These are phyloP conservation scores for Eurystomus glaucurus DNA, from an alignment of 2,797 vertebrate species.

Conservation along the genomic window DNA sequence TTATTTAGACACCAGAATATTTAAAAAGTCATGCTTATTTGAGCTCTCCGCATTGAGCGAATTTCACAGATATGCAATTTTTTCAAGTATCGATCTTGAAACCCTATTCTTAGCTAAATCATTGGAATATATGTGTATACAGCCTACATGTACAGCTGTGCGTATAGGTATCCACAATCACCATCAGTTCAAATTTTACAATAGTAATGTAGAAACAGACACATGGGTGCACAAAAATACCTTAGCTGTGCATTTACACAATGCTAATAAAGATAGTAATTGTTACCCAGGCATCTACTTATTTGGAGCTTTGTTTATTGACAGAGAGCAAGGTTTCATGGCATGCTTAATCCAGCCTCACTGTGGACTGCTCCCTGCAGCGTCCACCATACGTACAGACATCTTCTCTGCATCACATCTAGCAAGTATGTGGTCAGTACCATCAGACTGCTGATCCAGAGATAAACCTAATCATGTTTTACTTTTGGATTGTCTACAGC, in stretches of 20 bases:
- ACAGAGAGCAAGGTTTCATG: not conserved
- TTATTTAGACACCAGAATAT: not conserved
- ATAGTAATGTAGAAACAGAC: not conserved
- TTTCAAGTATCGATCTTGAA: not conserved
- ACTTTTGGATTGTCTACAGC: not conserved
- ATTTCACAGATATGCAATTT: not conserved
- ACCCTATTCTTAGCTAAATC: not conserved
- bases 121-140: not conserved
- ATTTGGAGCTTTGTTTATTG: not conserved
- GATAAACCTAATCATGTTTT: not conserved
- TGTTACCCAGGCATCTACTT: not conserved
- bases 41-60: not conserved
- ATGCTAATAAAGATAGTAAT: not conserved
- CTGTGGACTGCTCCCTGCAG: not conserved
- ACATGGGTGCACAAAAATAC: not conserved
- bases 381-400: not conserved
- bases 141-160: not conserved
- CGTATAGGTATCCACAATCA: not conserved
- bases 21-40: not conserved
- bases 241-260: not conserved
- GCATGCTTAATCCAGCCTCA: not conserved
- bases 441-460: not conserved
- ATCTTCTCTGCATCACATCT: not conserved
- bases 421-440: rapidly evolving
- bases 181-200: not conserved